Evolutionary conservation across 2,888 invertebrate genomes (phyloP).

Genomic region (Drosophila mayaguana): DNA sequence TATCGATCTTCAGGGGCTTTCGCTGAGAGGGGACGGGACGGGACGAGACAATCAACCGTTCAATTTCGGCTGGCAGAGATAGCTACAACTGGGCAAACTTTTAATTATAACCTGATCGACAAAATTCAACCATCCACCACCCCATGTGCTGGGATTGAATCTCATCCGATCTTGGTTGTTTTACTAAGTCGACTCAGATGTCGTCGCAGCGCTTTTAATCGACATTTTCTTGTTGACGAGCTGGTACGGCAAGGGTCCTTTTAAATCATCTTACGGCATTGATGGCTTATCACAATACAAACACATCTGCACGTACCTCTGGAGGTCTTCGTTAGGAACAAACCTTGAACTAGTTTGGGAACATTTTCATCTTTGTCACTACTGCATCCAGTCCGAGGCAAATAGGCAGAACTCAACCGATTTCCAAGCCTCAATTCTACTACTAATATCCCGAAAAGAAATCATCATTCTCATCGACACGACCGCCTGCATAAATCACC

Average conservation of each 20-base stretch:
- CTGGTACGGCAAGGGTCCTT: conserved; percentile 14
- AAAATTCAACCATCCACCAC: conserved; percentile 15
- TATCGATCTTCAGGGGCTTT: conserved; percentile 37
- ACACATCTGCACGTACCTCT: conserved; percentile 26
- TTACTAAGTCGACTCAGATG: conserved; percentile 31
- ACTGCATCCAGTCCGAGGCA: conserved; percentile 19
- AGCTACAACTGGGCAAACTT: conserved; percentile 26
- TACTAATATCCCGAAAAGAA: conserved; percentile 38
- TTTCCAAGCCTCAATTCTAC: conserved; percentile 31
- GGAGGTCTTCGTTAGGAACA: conserved; percentile 34
- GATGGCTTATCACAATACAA: conserved; percentile 26
- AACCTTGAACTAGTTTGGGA: conserved; percentile 18
- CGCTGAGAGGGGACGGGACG: conserved; percentile 15
- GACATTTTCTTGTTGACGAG: conserved; percentile 15
- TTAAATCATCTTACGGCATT: conserved; percentile 25
- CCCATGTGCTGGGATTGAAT: conserved; percentile 18
- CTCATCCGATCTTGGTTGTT: conserved; percentile 10
- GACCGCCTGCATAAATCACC: conserved; percentile 42
- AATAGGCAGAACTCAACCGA: conserved; percentile 31
- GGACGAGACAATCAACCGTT: conserved; percentile 27
- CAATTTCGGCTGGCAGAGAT: conserved; percentile 25
- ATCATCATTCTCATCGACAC: conserved; percentile 59
- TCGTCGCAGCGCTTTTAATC: conserved; percentile 27
- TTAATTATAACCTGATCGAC: conserved; percentile 14
- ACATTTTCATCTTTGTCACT: conserved; percentile 29